Evolutionary conservation across 2,797 vertebrate species (phyloP), one percentile per base, ranked within the genome.

Genomic region (Cirrhinus mrigala): DNA sequence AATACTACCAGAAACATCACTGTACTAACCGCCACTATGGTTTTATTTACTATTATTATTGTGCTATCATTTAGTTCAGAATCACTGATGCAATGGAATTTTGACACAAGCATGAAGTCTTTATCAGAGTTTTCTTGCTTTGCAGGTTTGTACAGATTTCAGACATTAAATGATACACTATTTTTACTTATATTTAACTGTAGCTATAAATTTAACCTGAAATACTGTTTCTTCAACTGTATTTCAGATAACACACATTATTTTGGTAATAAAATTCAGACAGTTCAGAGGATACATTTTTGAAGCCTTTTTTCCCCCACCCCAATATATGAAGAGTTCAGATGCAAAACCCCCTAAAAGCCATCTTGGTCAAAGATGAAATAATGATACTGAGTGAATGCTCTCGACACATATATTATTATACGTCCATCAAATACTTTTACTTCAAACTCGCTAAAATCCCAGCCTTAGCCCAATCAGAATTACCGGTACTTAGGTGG

Each of bases 1-100:
- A 82, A 77, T 79, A 74, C 66, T 74, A 77, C 79, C 85, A 85
- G 74, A 70, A 85, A 78, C 77, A 81, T 44, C 60, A 75, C 64
- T 69, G 16, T 44, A 78, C 64, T 48, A 46, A 71, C 75, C 44
- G 24, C 52, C 54, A 62, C 66, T 29, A 37, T 15, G 27, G 52
- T 48, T 85, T 48, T 58, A 70, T 85, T 79, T 70, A 56, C n/a
- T 54, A 54, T 77, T 83, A 81, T 77, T 79, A 78, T 58, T 79
- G 52, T 29, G 82, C 18, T 70, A 69, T 83, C 73, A 44, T 40
- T 44, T 14, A 20, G n/a, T 77, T 83, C 12, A 56, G 16, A 77
- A 77, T 84, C 50, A 77, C 48, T 77, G 73, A 84, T 56, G 62
- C 73, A 44, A 56, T 77, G 2, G 6, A 56, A 69, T 68, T 68